phyloP scores from a whole-genome alignment of 1,140 invertebrate genomes.

The Pygmarrhopalites habei region DNA sequence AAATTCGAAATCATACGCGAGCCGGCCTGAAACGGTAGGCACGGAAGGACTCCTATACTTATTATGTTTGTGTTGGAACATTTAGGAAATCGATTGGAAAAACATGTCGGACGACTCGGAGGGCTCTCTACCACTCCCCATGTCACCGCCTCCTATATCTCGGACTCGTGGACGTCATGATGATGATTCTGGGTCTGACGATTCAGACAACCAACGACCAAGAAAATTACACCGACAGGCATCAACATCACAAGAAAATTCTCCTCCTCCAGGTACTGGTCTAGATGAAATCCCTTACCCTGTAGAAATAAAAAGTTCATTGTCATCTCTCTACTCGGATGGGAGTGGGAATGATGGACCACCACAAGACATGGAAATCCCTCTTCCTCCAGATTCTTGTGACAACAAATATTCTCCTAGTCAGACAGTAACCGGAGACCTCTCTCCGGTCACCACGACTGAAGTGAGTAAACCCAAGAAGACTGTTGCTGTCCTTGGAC shows the following conservation, averaged over 20 bases:
- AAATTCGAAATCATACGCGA: no score
- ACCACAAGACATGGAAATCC: slow-evolving; percentile 28
- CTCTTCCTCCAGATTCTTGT: slow-evolving; percentile 35
- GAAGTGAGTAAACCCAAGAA: slow-evolving; percentile 19
- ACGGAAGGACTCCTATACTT: no score
- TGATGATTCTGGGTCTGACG: slow-evolving; percentile 15
- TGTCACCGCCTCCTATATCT: slow-evolving; percentile 1
- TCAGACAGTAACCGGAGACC: slow-evolving; percentile 23
- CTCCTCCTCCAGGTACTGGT: neutral
- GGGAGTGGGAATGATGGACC: slow-evolving; percentile 1
- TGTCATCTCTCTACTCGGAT: slow-evolving; percentile 5
- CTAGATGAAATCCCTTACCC: slow-evolving; percentile 35
- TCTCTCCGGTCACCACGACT: slow-evolving; percentile 9
- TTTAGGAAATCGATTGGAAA: no score
- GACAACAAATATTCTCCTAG: slow-evolving; percentile 34
- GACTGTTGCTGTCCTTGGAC: slow-evolving; percentile 45
- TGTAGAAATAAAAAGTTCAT: slow-evolving; percentile 1
- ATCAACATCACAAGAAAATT: neutral
- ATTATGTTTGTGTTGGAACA: no score
- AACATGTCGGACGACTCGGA: slow-evolving; percentile 18
- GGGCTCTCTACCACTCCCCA: slow-evolving; percentile 11
- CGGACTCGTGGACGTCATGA: neutral
- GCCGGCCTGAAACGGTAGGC: no score
- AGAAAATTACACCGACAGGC: neutral
- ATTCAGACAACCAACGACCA: neutral